A percentile compares a stretch with the other conserved stretches of the same genome.
phyloP scores from a whole-genome alignment of 2,797 vertebrate genomes.

The Chaetophractus vellerosus region DNA sequence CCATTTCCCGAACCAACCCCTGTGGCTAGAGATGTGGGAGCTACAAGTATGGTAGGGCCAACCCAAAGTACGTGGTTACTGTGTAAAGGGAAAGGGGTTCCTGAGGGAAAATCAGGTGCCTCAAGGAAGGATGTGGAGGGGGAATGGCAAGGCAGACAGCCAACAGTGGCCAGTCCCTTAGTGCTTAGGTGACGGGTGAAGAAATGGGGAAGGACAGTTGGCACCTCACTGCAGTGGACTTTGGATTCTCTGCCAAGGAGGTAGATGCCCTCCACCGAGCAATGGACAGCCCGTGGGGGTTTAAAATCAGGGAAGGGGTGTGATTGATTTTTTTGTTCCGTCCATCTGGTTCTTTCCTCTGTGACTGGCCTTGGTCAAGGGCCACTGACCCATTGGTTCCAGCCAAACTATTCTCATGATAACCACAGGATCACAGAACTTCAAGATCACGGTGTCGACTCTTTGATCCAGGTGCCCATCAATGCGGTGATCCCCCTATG shows the following conservation, averaged over 20 bases:
- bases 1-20: not conserved
- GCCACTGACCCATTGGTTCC: not conserved
- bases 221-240: not conserved
- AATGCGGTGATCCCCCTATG: accelerated
- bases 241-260: not conserved
- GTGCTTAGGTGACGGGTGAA: not conserved
- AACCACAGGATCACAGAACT: not conserved
- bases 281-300: not conserved
- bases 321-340: not conserved
- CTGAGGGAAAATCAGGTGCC: not conserved
- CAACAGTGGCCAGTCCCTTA: accelerated
- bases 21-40: not conserved
- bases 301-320: not conserved
- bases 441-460: not conserved
- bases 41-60: not conserved
- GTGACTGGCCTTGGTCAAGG: not conserved
- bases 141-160: not conserved
- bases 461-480: not conserved
- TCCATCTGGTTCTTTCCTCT: not conserved
- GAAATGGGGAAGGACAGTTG: not conserved
- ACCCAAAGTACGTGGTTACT: not conserved
- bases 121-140: not conserved
- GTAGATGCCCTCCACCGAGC: not conserved
- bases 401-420: not conserved
- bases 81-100: not conserved